These are phyloP conservation scores for Rousettus leschenaultii DNA, from an alignment of 2,113 vertebrate species.

Conservation along the genomic window DNA sequence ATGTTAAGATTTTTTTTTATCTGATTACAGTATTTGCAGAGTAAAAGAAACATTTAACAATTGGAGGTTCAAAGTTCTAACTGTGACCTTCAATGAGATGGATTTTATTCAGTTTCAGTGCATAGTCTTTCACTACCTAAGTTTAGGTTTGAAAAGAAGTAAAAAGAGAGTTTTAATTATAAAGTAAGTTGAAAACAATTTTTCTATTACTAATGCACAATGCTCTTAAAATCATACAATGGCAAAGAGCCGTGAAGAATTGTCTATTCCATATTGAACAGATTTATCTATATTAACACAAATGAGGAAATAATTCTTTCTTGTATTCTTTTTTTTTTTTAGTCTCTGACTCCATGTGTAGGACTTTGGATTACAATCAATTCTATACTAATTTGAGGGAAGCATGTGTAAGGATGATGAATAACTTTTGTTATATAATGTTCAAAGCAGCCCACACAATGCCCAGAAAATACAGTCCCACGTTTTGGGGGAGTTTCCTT, in stretches of 20 bases:
- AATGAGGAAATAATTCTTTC: not conserved
- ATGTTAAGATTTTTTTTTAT: conserved; percentile 48
- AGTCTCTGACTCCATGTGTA: not conserved
- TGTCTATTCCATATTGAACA: not conserved
- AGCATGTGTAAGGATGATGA: not conserved
- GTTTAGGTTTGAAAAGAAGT: conserved; percentile 28
- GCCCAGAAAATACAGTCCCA: not conserved
- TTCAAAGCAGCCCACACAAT: not conserved
- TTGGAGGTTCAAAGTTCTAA: not conserved
- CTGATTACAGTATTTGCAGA: conserved; percentile 31
- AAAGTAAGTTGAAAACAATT: conserved; percentile 45
- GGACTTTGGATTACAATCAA: not conserved
- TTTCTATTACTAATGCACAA: not conserved
- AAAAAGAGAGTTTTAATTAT: conserved; percentile 45
- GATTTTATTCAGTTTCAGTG: conserved; percentile 37
- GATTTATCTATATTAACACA: not conserved
- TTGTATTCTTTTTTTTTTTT: not conserved
- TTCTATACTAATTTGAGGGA: not conserved
- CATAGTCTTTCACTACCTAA: conserved; percentile 36
- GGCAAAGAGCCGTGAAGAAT: not conserved
- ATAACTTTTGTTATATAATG: not conserved
- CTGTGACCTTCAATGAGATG: conserved; percentile 56
- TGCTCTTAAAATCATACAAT: conserved; percentile 6
- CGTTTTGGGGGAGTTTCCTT: not conserved
- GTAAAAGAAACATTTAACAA: conserved; percentile 51